Conservation (phyloP, 2,888 invertebrate species). For the Plebejus anna region DNA sequence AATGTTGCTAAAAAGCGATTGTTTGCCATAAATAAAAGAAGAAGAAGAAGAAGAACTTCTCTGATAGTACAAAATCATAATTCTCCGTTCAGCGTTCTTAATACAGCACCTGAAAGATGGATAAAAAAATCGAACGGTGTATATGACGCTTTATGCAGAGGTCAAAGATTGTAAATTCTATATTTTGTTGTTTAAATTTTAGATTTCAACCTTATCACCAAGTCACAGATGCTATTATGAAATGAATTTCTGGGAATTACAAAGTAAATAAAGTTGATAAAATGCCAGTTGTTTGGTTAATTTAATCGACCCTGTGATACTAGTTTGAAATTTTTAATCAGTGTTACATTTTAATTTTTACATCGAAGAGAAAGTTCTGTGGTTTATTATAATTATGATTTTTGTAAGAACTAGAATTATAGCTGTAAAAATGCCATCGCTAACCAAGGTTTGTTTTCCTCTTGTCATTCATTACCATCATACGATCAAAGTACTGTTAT, state of each 20-base stretch:
- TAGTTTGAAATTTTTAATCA: constrained; percentile 16
- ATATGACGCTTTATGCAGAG: constrained; percentile 25
- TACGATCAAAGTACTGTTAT: constrained; percentile 27
- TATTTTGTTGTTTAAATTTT: constrained; percentile 22
- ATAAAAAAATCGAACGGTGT: constrained; percentile 7
- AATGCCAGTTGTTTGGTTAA: constrained; percentile 21
- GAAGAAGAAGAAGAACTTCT: too few species aligned
- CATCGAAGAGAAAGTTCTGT: neutral
- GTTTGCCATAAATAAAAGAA: too few species aligned
- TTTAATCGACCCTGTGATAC: constrained; percentile 9
- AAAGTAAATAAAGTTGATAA: constrained; percentile 46
- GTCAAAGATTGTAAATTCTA: constrained; percentile 38
- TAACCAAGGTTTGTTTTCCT: constrained; percentile 59
- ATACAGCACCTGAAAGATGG: constrained; percentile 4
- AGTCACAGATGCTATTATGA: constrained; percentile 35
- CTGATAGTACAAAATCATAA: too few species aligned
- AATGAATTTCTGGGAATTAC: constrained; percentile 45
- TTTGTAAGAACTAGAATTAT: constrained; percentile 60
- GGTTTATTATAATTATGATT: constrained; percentile 48
- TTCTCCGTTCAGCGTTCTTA: neutral
- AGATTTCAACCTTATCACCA: constrained; percentile 33
- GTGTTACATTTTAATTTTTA: neutral
- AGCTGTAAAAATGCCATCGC: constrained; percentile 65
- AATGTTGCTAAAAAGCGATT: too few species aligned
- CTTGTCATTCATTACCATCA: constrained; percentile 36